Evolutionary conservation across 2,113 vertebrate genomes (phyloP), one percentile per base, ranked within the genome.

Genomic region (Actinemys pallida): DNA sequence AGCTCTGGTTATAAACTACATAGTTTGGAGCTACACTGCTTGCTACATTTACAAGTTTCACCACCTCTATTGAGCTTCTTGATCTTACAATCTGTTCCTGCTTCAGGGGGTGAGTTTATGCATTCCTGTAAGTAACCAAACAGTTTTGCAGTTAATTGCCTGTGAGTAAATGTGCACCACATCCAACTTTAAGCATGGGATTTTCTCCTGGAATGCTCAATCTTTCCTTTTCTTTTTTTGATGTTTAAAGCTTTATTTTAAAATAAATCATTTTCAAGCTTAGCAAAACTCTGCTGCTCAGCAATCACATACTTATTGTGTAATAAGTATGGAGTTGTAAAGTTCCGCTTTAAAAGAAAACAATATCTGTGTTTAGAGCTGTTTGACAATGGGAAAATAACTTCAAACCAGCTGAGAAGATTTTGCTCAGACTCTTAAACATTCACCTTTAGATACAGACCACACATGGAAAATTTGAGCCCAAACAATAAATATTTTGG

Each of bases 141-240:
- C 75, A 25, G 24, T 5, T 13, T 76, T 78, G 39, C 72, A 45
- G 42, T 88, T 42, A 57, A 4, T 25, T 83, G 59, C 19, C 13
- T 84, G 3, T 52, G 2, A 52, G 6, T 76, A 47, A 83, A n/a
- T 59, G 25, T 5, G 20, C 78, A 1, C 39, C 0, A 0, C n/a
- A 47, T 47, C 27, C 1, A n/a, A 19, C 52, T 90, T 45, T 12
- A 72, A 49, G 3, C 8, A 31, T 50, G 1, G 10, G 76, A 50
- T 80, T 89, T 75, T 45, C 17, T 29, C 1, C 0, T 2, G 52
- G 39, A 89, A 50, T 86, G 31, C n/a, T 5, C 84, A 29, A 5
- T 53, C 52, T 24, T 87, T 82, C 5, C 47, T 39, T 65, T 95
- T 90, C 75, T 62, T 2, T 0, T n/a, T 86, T 17, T 3, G 59